Conservation (phyloP, 2,797 vertebrate genomes). For the Selene dorsalis region DNA sequence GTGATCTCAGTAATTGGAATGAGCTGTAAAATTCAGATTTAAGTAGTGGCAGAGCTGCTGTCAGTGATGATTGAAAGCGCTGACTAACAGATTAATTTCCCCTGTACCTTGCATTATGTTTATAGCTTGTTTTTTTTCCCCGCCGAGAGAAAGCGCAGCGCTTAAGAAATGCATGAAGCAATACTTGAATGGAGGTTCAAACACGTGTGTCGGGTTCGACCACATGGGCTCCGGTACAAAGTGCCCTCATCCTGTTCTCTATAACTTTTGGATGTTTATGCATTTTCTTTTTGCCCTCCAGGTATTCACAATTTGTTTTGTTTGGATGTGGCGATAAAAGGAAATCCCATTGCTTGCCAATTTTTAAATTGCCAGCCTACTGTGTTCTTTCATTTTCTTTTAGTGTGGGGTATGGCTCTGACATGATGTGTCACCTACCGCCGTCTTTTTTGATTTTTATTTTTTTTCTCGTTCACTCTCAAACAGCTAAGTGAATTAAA, state of each 20-base stretch:
- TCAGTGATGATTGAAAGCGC: slow-evolving; percentile 61
- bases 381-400: slow-evolving; percentile 58
- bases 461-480: slow-evolving; percentile 48
- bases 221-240: slow-evolving; percentile 1
- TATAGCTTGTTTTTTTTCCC: slow-evolving; percentile 12
- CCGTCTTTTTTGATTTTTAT: slow-evolving; percentile 44
- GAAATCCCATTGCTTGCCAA: slow-evolving; percentile 46
- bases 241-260: slow-evolving; percentile 9
- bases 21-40: slow-evolving; percentile 68
- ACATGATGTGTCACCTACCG: slow-evolving; percentile 58
- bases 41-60: slow-evolving; percentile 54
- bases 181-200: slow-evolving; percentile 20
- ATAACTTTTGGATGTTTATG: slow-evolving; percentile 30
- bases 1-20: slow-evolving; percentile 69
- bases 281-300: slow-evolving; percentile 21
- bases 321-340: slow-evolving; percentile 52
- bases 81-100: slow-evolving; percentile 61
- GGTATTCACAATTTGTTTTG: slow-evolving; percentile 48
- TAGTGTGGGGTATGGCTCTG: slow-evolving; percentile 53
- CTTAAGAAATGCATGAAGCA: slow-evolving; percentile 29
- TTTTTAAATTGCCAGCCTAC: slow-evolving; percentile 50
- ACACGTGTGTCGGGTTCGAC: slow-evolving; percentile 17
- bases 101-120: slow-evolving; percentile 47
- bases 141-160: slow-evolving; percentile 22
- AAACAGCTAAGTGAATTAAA: slow-evolving; percentile 81